Evolutionary conservation across 1,140 invertebrate genomes (phyloP).

Genomic region (Plectus sambesii): DNA sequence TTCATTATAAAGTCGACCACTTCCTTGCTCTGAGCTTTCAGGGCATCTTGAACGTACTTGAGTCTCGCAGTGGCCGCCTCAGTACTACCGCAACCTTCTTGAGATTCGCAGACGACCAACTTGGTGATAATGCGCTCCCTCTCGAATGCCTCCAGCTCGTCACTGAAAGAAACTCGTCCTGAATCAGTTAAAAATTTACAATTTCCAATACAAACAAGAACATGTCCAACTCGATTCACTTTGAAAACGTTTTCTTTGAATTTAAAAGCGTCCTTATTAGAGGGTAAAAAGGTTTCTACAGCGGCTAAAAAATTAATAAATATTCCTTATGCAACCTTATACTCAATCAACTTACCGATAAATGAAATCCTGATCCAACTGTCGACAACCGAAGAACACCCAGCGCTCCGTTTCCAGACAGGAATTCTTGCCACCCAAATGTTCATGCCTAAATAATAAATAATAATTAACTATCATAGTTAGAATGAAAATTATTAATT

Average conservation of each 20-base stretch:
- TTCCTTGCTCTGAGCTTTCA: slow-evolving; percentile 32
- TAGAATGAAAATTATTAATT: no score
- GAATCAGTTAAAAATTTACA: neutral
- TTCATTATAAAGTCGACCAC: slow-evolving; percentile 32
- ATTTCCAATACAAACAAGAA: no score
- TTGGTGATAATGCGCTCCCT: slow-evolving; percentile 40
- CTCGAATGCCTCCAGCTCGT: slow-evolving; percentile 43
- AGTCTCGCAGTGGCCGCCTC: slow-evolving; percentile 13
- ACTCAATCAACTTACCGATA: slow-evolving; percentile 37
- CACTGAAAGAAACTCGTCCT: slow-evolving; percentile 34
- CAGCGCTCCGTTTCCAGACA: no score
- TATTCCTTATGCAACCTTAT: neutral
- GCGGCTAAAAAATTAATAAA: no score
- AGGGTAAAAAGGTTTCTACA: no score
- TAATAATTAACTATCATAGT: no score
- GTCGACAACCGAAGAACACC: slow-evolving; percentile 50
- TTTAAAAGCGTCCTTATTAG: no score
- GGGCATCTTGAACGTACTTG: slow-evolving; percentile 49
- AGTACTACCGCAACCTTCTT: slow-evolving; percentile 14
- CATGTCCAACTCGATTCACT: no score
- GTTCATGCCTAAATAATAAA: no score
- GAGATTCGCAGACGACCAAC: slow-evolving; percentile 48
- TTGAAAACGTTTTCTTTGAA: no score
- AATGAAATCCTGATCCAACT: slow-evolving; percentile 47
- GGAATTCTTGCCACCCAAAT: no score